phyloP scores from a whole-genome alignment of 2,113 vertebrate species.

The Taxidea taxus region DNA sequence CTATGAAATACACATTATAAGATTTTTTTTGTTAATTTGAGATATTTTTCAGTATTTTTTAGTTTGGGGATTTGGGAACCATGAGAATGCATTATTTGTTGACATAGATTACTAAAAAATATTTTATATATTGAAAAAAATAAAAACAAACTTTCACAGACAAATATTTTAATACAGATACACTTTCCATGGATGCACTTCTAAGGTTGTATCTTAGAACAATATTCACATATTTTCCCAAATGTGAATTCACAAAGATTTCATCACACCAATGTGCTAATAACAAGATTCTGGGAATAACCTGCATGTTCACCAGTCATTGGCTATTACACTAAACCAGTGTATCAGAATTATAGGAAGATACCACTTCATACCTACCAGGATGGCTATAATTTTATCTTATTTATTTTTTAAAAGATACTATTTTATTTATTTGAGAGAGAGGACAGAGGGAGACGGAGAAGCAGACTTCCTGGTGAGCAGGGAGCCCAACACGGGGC shows the following conservation, averaged over 20 bases:
- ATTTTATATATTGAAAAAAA: not conserved
- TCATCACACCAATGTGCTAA: not conserved
- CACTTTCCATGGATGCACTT: not conserved
- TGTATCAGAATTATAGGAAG: not conserved
- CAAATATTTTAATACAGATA: not conserved
- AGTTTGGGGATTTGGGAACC: not conserved
- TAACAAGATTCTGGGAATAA: not conserved
- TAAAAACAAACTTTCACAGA: not conserved
- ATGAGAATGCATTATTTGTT: not conserved
- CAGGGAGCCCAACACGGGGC: too few relatives aligned
- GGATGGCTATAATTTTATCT: not conserved
- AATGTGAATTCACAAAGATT: not conserved
- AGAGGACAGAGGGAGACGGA: too few relatives aligned
- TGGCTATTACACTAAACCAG: not conserved
- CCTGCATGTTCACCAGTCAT: not conserved
- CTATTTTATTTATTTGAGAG: too few relatives aligned
- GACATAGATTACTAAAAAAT: not conserved
- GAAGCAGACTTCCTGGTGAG: too few relatives aligned
- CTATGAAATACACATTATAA: not conserved
- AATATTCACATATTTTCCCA: not conserved
- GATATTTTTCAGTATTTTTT: not conserved
- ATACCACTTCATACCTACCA: too few relatives aligned
- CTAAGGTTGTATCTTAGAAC: not conserved
- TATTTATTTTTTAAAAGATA: too few relatives aligned
- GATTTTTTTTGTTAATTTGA: not conserved